Conservation (phyloP, 2,888 invertebrate species). For the Cyaniris semiargus region DNA sequence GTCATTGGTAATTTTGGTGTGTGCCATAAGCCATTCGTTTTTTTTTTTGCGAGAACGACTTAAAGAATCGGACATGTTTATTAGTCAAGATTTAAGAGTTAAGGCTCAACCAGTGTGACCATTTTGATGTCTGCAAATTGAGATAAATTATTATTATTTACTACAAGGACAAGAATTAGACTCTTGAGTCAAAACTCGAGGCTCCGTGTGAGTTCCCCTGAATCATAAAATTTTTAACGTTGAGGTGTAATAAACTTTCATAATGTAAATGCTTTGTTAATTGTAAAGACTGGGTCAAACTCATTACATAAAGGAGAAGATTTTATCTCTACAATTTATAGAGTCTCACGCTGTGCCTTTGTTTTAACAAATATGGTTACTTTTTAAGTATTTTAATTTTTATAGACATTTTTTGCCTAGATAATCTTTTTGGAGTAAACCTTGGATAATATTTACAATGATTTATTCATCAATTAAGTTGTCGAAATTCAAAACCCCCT, state of each 20-base stretch:
- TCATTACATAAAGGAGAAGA: slow-evolving; percentile 1
- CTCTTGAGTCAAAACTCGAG: background rate
- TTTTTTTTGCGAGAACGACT: no score
- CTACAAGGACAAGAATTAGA: background rate
- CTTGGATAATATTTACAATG: no score
- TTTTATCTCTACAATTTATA: background rate
- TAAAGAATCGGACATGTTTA: no score
- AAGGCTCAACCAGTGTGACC: background rate
- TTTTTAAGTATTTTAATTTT: no score
- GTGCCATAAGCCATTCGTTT: no score
- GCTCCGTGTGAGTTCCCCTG: background rate
- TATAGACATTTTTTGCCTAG: no score
- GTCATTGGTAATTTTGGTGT: background rate
- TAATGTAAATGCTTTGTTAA: background rate
- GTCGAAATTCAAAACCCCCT: no score
- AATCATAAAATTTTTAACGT: background rate
- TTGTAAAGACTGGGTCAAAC: background rate
- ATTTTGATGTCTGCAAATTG: background rate
- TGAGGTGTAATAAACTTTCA: background rate
- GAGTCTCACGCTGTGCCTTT: background rate
- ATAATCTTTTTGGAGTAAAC: no score
- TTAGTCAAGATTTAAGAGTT: no score
- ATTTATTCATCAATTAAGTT: no score
- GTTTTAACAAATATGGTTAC: no score
- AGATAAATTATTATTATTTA: background rate